Conservation (phyloP, 2,113 vertebrate species). For the Montifringilla adamsi region DNA sequence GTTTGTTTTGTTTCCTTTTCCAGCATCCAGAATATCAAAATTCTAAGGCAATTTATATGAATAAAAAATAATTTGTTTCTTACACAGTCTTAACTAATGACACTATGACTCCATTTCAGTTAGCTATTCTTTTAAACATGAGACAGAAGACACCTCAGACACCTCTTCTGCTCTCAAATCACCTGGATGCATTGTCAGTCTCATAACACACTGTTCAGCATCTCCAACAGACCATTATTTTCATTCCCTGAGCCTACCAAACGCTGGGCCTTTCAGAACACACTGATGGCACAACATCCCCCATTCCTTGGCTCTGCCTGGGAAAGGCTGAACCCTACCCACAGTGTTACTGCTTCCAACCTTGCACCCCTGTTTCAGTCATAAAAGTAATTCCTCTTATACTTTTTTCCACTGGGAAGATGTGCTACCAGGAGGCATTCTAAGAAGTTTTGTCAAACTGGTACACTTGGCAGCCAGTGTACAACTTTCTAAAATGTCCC, state of each 20-base stretch:
- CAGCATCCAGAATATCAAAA: neutral
- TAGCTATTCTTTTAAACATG: neutral
- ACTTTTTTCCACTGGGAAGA: neutral
- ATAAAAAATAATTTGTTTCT: neutral
- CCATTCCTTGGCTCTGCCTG: neutral
- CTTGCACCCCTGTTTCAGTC: neutral
- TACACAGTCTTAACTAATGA: neutral
- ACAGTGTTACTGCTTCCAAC: rapidly evolving
- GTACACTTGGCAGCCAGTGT: neutral
- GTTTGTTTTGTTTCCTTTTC: neutral
- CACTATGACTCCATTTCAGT: neutral
- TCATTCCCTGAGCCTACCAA: neutral
- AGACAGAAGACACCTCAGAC: neutral
- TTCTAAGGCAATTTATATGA: neutral
- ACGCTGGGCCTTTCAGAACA: neutral
- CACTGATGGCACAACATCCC: neutral
- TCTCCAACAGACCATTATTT: neutral
- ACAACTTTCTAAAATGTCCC: neutral
- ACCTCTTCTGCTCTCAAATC: neutral
- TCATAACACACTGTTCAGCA: neutral
- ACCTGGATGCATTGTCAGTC: neutral
- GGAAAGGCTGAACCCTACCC: neutral
- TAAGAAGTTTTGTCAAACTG: rapidly evolving
- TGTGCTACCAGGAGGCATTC: neutral
- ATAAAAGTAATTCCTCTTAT: neutral